Base-by-base conservation (phyloP, 1,140 invertebrate species). In the Lordiphosa stackelbergi region DNA sequence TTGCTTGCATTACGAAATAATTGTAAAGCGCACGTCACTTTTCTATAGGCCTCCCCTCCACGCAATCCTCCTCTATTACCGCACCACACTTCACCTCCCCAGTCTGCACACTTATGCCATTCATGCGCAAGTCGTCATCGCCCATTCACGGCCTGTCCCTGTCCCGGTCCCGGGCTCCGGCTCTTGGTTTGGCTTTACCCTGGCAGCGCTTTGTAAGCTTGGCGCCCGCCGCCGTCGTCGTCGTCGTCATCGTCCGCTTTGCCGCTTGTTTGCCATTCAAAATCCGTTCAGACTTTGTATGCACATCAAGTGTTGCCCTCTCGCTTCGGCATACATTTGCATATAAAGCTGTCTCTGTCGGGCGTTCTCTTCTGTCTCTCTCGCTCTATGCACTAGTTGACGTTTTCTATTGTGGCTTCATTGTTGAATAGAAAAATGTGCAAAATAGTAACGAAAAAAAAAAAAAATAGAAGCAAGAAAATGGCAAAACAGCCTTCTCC, bases 391-490 rank as follows among this genome's bases (percentile, higher is more conserved):
- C 75, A 69, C 75, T 81, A 83, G 77, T 81, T 83, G 77, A 81
- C 75, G 75, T 81, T 81, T 75, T 73, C 69, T 69, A 72, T 85
- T 84, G 66, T 74, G 73, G 81, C 77, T 85, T 85, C 75, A 85
- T 85, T 85, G 81, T 85, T 85, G 81, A 81, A 85, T 77, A 85
- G 81, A 85, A 81, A 85, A 81, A 81, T 83, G 75, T 81, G 77
- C 77, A 81, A 81, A 81, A 83, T 83, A 81, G 77, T 83, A 81
- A 81, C 72, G 65, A 66, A 69, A 69, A 79, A 78, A 70, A 55
- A 51, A 53, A 16, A 58, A 55, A 51, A 53, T 36, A 46, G 36
- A 61, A 56, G 59, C 68, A 73, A 70, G 58, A 72, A 81, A 79
- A 74, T 74, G 75, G 77, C 75, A 81, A 81, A 72, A 74, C 74